Evolutionary conservation across 53 echinoderm and acorn worm species (phyloP).

Genomic region (Stichopus horrens): DNA sequence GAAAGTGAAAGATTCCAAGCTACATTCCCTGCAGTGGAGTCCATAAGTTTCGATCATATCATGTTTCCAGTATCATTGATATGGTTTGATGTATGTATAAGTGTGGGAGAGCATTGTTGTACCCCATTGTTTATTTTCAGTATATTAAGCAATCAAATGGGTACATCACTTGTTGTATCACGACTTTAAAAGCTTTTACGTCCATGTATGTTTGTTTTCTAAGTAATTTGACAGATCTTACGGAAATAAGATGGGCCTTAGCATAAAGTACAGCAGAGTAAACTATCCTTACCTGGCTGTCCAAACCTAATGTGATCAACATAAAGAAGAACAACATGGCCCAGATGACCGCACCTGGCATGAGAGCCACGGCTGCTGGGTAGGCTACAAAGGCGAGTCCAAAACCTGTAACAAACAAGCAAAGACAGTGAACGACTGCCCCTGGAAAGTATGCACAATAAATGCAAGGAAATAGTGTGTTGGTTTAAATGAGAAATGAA

Average conservation of each 20-base stretch:
- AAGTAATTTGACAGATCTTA: neutral
- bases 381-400: constrained; percentile 70
- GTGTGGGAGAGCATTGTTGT: no score
- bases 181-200: neutral
- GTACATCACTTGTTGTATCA: neutral
- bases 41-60: no score
- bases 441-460: no score
- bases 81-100: no score
- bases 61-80: no score
- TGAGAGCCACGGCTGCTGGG: constrained; percentile 63
- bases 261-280: neutral
- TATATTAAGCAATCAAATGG: no score
- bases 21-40: no score
- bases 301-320: constrained; percentile 63
- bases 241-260: neutral
- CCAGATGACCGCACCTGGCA: constrained; percentile 62
- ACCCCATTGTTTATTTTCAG: no score
- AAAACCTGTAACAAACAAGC: constrained; percentile 45
- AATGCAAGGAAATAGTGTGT: no score
- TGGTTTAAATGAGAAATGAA: no score
- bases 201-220: neutral
- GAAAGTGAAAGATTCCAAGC: no score
- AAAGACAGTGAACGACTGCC: no score
- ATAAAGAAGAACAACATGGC: constrained; percentile 65
- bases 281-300: constrained; percentile 55